Conservation (phyloP, 1,140 invertebrate genomes). For the Apis cerana region DNA sequence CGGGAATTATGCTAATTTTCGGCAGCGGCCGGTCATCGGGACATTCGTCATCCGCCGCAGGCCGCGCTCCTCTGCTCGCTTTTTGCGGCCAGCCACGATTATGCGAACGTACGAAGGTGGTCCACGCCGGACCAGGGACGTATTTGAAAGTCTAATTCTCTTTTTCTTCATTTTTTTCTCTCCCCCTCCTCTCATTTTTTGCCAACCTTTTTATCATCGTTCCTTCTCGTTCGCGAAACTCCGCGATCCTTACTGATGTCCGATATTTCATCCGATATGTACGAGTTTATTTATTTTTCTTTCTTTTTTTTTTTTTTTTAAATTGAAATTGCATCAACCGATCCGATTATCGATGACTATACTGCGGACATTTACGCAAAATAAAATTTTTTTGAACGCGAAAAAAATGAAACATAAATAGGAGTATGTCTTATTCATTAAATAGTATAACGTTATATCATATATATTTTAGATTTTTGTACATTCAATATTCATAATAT, state of each 20-base stretch:
- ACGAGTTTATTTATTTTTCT: too few relatives aligned
- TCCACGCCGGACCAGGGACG: conserved; percentile 39
- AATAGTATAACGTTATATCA: too few relatives aligned
- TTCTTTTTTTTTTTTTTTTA: neutral
- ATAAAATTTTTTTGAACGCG: too few relatives aligned
- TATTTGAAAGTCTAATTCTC: conserved; percentile 64
- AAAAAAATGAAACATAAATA: too few relatives aligned
- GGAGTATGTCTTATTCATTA: too few relatives aligned
- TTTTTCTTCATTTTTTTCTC: conserved; percentile 17
- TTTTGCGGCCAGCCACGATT: conserved; percentile 46
- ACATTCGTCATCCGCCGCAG: conserved; percentile 72
- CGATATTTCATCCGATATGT: neutral
- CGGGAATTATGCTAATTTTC: conserved; percentile 77
- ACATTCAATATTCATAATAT: too few relatives aligned
- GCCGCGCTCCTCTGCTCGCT: conserved; percentile 47
- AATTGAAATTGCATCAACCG: too few relatives aligned
- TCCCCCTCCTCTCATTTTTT: neutral
- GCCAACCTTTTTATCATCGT: neutral
- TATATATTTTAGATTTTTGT: too few relatives aligned
- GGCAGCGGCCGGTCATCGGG: conserved; percentile 57
- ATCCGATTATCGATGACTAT: too few relatives aligned
- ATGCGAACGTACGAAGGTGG: conserved; percentile 57
- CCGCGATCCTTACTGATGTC: neutral
- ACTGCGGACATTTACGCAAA: too few relatives aligned
- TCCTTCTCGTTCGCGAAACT: conserved; percentile 14